These are phyloP conservation scores for Penaeus indicus DNA, from an alignment of 1,140 invertebrate genomes.

Conservation along the genomic window DNA sequence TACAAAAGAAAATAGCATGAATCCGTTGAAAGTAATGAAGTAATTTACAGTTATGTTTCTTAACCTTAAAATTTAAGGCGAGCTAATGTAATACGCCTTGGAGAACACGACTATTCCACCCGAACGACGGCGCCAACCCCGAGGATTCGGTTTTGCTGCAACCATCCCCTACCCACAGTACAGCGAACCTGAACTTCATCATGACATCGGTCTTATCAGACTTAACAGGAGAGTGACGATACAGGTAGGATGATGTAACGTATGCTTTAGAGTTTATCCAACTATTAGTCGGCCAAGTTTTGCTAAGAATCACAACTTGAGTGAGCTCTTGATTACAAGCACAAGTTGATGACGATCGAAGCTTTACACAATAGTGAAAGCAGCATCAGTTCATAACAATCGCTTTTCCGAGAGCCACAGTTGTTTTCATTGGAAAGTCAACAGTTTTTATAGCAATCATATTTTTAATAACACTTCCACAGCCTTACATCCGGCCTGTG, in stretches of 20 bases:
- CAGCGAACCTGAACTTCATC: not conserved
- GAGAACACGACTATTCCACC: conserved; percentile 6
- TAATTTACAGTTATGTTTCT: too few species aligned
- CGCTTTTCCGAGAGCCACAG: not conserved
- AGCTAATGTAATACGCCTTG: conserved; percentile 26
- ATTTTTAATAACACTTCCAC: not conserved
- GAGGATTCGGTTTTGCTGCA: conserved; percentile 20
- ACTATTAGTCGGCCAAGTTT: not conserved
- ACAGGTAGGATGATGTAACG: not conserved
- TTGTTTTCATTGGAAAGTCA: not conserved
- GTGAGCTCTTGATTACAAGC: too few species aligned
- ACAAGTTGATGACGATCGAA: too few species aligned
- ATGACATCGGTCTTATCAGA: conserved; percentile 32
- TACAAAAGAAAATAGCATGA: too few species aligned
- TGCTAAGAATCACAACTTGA: too few species aligned
- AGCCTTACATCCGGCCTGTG: not conserved
- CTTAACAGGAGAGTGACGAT: conserved; percentile 3
- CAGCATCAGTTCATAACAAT: too few species aligned
- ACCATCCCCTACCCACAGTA: conserved; percentile 21
- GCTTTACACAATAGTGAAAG: too few species aligned
- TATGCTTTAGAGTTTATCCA: not conserved
- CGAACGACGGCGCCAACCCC: not conserved
- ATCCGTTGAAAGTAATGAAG: too few species aligned
- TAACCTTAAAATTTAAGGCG: not conserved
- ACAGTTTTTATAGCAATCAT: too few species aligned